Evolutionary conservation across 2,888 invertebrate genomes (phyloP).

Genomic region (Drosophila kambysellisi): DNA sequence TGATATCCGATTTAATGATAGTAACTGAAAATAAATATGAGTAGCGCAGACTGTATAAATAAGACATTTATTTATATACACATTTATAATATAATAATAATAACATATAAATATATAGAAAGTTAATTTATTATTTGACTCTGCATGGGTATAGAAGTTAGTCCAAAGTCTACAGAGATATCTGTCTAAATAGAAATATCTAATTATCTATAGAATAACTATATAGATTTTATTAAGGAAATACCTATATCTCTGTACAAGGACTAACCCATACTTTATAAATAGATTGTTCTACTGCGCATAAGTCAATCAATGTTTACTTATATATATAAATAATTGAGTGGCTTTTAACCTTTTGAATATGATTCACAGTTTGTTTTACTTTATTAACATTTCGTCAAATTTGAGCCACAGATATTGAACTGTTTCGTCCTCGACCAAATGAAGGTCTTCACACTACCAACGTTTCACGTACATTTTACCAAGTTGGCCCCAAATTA

Average conservation of each 20-base stretch:
- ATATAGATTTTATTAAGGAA: too few species aligned
- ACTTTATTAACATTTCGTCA: not conserved
- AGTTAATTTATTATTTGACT: not conserved
- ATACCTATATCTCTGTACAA: not conserved
- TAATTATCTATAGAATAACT: not conserved
- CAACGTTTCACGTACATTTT: conserved; percentile 62
- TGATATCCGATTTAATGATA: not conserved
- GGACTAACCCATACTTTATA: not conserved
- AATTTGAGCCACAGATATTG: conserved; percentile 8
- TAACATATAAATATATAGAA: not conserved
- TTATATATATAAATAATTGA: not conserved
- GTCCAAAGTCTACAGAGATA: not conserved
- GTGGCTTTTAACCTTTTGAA: not conserved
- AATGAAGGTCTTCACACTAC: conserved; percentile 26
- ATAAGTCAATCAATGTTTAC: not conserved
- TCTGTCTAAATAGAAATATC: not conserved
- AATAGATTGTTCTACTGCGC: not conserved
- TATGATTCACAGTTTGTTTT: not conserved
- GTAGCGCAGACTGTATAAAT: not conserved
- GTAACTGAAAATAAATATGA: not conserved
- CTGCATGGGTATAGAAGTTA: too few species aligned
- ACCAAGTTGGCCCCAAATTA: conserved; percentile 52
- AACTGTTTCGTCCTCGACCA: conserved; percentile 9
- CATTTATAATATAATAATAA: not conserved
- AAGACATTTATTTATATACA: not conserved